phyloP scores from a whole-genome alignment of 2,797 vertebrate species.

The Caiman crocodilus region DNA sequence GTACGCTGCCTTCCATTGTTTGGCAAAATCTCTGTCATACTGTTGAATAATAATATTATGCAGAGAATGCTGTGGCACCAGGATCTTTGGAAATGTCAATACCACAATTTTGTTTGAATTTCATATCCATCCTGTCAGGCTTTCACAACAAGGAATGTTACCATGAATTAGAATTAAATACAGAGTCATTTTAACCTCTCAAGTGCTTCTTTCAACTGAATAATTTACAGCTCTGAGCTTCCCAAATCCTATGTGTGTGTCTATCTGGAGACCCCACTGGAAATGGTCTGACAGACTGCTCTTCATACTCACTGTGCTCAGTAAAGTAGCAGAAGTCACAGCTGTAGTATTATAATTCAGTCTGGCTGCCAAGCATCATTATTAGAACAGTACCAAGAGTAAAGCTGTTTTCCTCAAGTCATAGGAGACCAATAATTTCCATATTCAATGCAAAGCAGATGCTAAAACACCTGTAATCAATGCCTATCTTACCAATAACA shows the following conservation, averaged over 20 bases:
- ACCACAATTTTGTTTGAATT: neutral
- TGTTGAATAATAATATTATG: neutral
- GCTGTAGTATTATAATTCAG: neutral
- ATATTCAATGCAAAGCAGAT: neutral
- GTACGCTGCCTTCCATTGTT: neutral
- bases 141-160: neutral
- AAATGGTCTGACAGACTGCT: neutral
- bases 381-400: neutral
- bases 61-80: neutral
- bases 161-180: neutral
- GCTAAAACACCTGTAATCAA: neutral
- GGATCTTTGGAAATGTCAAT: neutral
- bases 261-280: neutral
- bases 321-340: neutral
- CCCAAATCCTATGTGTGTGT: neutral
- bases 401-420: conserved; percentile 6
- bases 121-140: neutral
- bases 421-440: neutral
- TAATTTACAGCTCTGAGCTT: conserved; percentile 12
- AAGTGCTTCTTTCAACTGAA: neutral
- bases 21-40: neutral
- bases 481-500: neutral
- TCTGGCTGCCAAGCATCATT: conserved; percentile 13
- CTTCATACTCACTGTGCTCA: neutral
- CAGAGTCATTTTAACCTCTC: neutral